phyloP scores from a whole-genome alignment of 2,797 vertebrate genomes.

The Prunella strophiata region DNA sequence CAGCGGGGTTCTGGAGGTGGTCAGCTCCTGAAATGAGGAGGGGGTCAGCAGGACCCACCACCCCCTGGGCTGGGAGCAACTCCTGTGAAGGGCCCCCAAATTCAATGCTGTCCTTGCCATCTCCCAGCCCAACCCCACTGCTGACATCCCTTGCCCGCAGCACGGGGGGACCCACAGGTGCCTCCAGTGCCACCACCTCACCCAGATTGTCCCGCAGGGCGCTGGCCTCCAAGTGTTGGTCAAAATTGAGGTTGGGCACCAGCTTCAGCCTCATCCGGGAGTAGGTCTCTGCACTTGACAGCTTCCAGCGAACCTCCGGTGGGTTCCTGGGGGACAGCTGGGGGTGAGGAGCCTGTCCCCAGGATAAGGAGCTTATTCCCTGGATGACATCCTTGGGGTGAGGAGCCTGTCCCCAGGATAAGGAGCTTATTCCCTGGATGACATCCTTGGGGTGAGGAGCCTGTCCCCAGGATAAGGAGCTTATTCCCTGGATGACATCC shows the following conservation, averaged over 20 bases:
- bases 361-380: too few relatives aligned
- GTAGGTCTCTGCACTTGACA: constrained; percentile 92
- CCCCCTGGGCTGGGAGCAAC: too few relatives aligned
- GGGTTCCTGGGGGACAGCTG: constrained; percentile 73
- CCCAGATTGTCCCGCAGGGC: constrained; percentile 95
- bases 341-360: neutral
- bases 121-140: fast-evolving
- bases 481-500: too few relatives aligned
- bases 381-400: neutral
- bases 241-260: constrained; percentile 91
- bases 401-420: neutral
- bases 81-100: fast-evolving
- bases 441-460: neutral
- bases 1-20: constrained; percentile 76
- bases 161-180: neutral
- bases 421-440: too few relatives aligned
- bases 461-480: neutral
- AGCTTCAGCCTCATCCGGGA: constrained; percentile 96
- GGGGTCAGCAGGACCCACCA: neutral
- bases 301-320: constrained; percentile 84
- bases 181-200: constrained; percentile 56
- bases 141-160: fast-evolving
- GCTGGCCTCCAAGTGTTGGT: constrained; percentile 90
- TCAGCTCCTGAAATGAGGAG: constrained; percentile 78
- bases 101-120: fast-evolving